phyloP scores from a whole-genome alignment of 2,113 vertebrate species.

The Melanostigma gelatinosum region DNA sequence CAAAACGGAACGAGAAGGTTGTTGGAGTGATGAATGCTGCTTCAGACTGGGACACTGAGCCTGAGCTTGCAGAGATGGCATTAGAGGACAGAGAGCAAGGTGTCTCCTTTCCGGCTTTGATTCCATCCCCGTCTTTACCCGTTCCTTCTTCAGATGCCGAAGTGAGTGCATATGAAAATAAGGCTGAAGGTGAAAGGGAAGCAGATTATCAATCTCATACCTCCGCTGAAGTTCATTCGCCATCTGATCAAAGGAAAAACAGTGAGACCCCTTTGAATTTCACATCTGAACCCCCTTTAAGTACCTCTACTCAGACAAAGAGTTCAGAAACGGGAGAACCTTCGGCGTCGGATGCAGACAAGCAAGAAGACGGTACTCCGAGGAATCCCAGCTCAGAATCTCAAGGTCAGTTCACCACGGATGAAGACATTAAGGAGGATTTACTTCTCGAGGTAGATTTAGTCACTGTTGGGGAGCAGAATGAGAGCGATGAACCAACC shows the following conservation, averaged over 20 bases:
- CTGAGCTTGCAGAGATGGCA: slow-evolving; percentile 73
- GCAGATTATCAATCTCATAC: neutral
- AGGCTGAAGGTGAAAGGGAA: slow-evolving; percentile 15
- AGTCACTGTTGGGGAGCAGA: slow-evolving; percentile 79
- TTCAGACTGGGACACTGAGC: slow-evolving; percentile 82
- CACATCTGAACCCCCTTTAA: slow-evolving; percentile 11
- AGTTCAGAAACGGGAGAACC: slow-evolving; percentile 14
- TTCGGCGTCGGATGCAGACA: slow-evolving; percentile 18
- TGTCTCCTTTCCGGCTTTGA: slow-evolving; percentile 82
- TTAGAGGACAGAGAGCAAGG: slow-evolving; percentile 68
- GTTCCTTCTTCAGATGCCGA: slow-evolving; percentile 58
- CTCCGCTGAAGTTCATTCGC: neutral
- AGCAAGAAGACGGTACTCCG: slow-evolving; percentile 2
- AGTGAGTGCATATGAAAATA: slow-evolving; percentile 41
- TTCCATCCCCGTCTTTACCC: slow-evolving; percentile 80
- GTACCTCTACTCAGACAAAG: slow-evolving; percentile 21
- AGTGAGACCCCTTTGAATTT: neutral
- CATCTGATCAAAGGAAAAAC: slow-evolving; percentile 26
- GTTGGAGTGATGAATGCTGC: slow-evolving; percentile 62
- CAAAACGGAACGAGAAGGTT: slow-evolving; percentile 41
- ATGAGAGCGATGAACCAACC: slow-evolving; percentile 44
- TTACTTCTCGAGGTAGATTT: slow-evolving; percentile 79
- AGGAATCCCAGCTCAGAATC: slow-evolving; percentile 32
- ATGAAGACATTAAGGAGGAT: slow-evolving; percentile 78
- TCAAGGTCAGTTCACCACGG: slow-evolving; percentile 41